Percentiles rank a stretch among this genome's conserved stretches.
These are phyloP conservation scores for Boloria selene DNA, from an alignment of 2,888 invertebrate species.

Conservation along the genomic window DNA sequence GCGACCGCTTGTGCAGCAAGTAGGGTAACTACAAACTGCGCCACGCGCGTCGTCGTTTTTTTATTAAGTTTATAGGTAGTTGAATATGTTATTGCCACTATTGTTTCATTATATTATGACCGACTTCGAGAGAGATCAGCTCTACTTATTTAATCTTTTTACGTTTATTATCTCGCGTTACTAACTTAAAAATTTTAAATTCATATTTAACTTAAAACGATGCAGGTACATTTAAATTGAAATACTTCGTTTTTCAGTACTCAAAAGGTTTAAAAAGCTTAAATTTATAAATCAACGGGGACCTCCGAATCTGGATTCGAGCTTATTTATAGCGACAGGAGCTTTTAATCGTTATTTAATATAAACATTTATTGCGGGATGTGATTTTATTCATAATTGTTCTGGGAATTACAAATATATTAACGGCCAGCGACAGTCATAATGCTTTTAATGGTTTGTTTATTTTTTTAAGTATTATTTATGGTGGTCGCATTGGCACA, in stretches of 20 bases:
- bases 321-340: constrained; percentile 38
- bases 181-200: too few relatives aligned
- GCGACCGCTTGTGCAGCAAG: too few relatives aligned
- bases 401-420: constrained; percentile 30
- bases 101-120: too few relatives aligned
- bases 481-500: neutral
- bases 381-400: constrained; percentile 25
- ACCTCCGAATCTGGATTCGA: constrained; percentile 36
- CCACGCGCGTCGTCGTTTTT: too few relatives aligned
- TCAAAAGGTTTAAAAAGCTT: constrained; percentile 12
- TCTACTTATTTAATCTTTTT: too few relatives aligned
- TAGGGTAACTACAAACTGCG: too few relatives aligned
- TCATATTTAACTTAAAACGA: too few relatives aligned
- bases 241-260: neutral
- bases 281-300: constrained; percentile 40
- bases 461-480: neutral
- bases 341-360: constrained; percentile 37
- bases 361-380: constrained; percentile 28
- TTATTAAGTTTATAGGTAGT: too few relatives aligned
- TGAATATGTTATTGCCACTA: too few relatives aligned
- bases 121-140: too few relatives aligned
- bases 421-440: constrained; percentile 15
- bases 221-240: too few relatives aligned
- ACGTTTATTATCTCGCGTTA: too few relatives aligned
- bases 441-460: constrained; percentile 16